Percentiles rank a stretch among this genome's conserved stretches.
Evolutionary conservation across 2,113 vertebrate species (phyloP).

Genomic region (Cololabis saira): DNA sequence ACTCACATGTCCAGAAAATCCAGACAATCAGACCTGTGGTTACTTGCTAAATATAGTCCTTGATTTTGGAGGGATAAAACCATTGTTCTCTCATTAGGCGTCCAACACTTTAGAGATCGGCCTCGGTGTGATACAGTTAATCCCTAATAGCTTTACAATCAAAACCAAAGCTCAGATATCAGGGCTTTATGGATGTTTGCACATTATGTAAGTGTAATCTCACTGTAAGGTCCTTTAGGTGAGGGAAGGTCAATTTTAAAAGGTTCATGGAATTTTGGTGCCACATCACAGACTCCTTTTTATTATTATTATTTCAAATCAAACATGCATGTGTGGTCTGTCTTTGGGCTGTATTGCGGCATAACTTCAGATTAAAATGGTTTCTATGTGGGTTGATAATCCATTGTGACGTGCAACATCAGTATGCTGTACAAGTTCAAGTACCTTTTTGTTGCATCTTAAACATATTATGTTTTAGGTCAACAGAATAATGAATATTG

Average conservation of each 20-base stretch:
- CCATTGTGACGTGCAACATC: neutral
- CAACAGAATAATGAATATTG: too few relatives aligned
- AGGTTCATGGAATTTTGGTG: neutral
- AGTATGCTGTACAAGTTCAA: neutral
- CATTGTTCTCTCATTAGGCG: neutral
- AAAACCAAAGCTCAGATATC: slow-evolving; percentile 14
- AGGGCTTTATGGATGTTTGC: slow-evolving; percentile 28
- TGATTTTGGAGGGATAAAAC: neutral
- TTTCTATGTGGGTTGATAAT: neutral
- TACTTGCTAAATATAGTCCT: neutral
- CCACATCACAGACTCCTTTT: neutral
- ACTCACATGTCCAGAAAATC: too few relatives aligned
- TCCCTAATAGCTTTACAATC: slow-evolving; percentile 32
- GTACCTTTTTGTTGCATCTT: too few relatives aligned
- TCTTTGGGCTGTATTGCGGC: neutral
- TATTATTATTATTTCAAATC: neutral
- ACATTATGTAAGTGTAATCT: slow-evolving; percentile 37
- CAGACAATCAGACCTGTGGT: too few relatives aligned
- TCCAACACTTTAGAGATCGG: slow-evolving; percentile 18
- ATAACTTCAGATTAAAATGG: neutral
- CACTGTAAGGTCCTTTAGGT: slow-evolving; percentile 8
- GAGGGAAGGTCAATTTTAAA: neutral
- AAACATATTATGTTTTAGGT: too few relatives aligned
- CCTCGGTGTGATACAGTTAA: slow-evolving; percentile 36
- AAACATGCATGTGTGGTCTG: neutral